Evolutionary conservation across 1,140 invertebrate genomes (phyloP).

Genomic region (Oreohelix idahoensis): DNA sequence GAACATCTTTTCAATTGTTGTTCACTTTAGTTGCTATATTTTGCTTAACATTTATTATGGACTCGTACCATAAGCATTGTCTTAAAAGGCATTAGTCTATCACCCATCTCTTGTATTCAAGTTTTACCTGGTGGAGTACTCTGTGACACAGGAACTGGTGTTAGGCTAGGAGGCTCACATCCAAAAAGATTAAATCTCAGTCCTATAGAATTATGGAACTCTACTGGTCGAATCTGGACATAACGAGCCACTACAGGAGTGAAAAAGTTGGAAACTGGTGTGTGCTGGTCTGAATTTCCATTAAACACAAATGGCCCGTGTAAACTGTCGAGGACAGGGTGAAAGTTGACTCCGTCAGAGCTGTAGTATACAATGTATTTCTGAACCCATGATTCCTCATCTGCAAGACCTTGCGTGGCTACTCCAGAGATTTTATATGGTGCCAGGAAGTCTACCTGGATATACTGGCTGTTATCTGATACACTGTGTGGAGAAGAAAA

Average conservation of each 20-base stretch:
- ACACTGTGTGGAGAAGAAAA: slow-evolving; percentile 43
- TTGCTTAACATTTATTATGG: too few species aligned
- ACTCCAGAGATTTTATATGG: slow-evolving; percentile 84
- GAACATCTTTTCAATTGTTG: too few species aligned
- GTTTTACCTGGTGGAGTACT: slow-evolving; percentile 41
- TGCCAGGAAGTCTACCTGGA: slow-evolving; percentile 79
- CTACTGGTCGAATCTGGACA: slow-evolving; percentile 58
- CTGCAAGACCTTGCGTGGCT: slow-evolving; percentile 77
- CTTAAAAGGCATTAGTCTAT: too few species aligned
- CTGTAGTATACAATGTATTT: slow-evolving; percentile 78
- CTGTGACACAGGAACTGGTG: slow-evolving; percentile 33
- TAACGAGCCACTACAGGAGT: slow-evolving; percentile 52
- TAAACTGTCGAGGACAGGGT: slow-evolving; percentile 45
- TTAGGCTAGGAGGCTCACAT: slow-evolving; percentile 58
- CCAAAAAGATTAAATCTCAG: slow-evolving; percentile 60
- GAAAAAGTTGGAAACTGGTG: slow-evolving; percentile 56
- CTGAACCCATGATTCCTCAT: slow-evolving; percentile 79
- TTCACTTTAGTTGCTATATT: too few species aligned
- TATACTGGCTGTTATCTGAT: slow-evolving; percentile 56
- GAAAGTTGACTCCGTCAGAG: slow-evolving; percentile 55
- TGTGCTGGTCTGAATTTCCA: slow-evolving; percentile 59
- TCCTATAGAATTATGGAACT: slow-evolving; percentile 57
- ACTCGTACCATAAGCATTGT: too few species aligned
- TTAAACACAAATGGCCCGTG: slow-evolving; percentile 48
- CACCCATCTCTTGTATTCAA: too few species aligned